These are phyloP conservation scores for Apamea epomidion DNA, from an alignment of 2,888 invertebrate species.

Conservation along the genomic window DNA sequence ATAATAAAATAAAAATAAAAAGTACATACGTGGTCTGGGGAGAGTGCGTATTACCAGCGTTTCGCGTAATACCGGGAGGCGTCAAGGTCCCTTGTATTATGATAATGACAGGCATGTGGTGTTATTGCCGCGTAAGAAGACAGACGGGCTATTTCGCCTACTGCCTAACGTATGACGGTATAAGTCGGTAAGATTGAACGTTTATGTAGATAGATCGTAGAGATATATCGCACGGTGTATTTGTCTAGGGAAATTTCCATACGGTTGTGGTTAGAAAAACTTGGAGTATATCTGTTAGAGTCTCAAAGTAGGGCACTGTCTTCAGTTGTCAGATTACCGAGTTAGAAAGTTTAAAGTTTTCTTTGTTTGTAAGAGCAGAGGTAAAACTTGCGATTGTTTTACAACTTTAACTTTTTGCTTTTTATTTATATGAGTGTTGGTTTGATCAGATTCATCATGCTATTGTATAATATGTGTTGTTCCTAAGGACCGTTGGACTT, in stretches of 20 bases:
- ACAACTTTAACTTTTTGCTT: background rate
- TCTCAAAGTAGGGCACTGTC: slow-evolving; percentile 17
- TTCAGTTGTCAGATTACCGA: slow-evolving; percentile 46
- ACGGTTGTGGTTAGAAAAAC: slow-evolving; percentile 38
- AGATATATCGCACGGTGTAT: slow-evolving; percentile 37
- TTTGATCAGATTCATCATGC: background rate
- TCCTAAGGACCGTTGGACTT: background rate
- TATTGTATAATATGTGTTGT: background rate
- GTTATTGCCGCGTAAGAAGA: slow-evolving; percentile 40
- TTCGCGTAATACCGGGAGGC: slow-evolving; percentile 48
- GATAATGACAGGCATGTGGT: slow-evolving; percentile 55
- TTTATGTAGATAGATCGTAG: slow-evolving; percentile 59
- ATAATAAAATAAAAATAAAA: slow-evolving; percentile 62
- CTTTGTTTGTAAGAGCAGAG: slow-evolving; percentile 23
- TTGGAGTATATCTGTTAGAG: slow-evolving; percentile 17
- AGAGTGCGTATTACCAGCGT: slow-evolving; percentile 48
- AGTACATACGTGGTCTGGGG: slow-evolving; percentile 36
- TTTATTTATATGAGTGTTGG: background rate
- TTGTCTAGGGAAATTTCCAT: slow-evolving; percentile 58
- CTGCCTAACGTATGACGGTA: slow-evolving; percentile 30
- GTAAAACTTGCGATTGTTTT: slow-evolving; percentile 9
- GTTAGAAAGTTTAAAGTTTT: slow-evolving; percentile 32
- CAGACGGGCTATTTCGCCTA: slow-evolving; percentile 40
- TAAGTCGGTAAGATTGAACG: slow-evolving; percentile 56
- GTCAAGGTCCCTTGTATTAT: slow-evolving; percentile 62